These are phyloP conservation scores for Microchirus variegatus DNA, from an alignment of 2,797 vertebrate species.

Conservation along the genomic window DNA sequence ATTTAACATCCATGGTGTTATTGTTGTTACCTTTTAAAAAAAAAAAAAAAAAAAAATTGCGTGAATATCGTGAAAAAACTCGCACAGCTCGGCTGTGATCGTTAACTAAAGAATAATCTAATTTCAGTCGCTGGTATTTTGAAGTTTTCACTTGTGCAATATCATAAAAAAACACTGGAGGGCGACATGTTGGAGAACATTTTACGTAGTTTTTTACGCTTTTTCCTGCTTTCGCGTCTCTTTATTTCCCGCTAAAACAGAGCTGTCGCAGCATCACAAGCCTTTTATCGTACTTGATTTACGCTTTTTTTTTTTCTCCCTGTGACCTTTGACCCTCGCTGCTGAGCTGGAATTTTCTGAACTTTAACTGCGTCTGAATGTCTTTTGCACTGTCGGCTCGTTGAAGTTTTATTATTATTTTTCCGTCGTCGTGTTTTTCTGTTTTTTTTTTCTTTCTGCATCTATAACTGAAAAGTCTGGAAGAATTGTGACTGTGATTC, in stretches of 20 bases:
- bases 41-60: background rate
- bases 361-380: constrained; percentile 39
- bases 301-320: constrained; percentile 10
- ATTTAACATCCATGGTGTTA: constrained; percentile 7
- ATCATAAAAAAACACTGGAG: no score
- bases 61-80: background rate
- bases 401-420: constrained; percentile 52
- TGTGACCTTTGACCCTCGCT: constrained; percentile 33
- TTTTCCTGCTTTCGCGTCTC: no score
- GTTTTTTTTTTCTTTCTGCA: constrained; percentile 46
- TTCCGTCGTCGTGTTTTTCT: constrained; percentile 45
- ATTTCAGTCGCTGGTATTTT: no score
- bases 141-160: no score
- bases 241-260: no score
- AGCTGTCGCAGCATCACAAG: no score
- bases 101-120: no score
- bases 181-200: no score
- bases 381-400: constrained; percentile 59
- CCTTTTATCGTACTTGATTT: no score
- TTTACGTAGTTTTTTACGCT: no score
- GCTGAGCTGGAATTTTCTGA: constrained; percentile 47
- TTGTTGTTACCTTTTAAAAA: constrained; percentile 11
- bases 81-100: constrained; percentile 12
- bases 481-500: constrained; percentile 41
- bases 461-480: constrained; percentile 23